Evolutionary conservation across 1,140 invertebrate genomes (phyloP).

Genomic region (Drosophila ogumai): DNA sequence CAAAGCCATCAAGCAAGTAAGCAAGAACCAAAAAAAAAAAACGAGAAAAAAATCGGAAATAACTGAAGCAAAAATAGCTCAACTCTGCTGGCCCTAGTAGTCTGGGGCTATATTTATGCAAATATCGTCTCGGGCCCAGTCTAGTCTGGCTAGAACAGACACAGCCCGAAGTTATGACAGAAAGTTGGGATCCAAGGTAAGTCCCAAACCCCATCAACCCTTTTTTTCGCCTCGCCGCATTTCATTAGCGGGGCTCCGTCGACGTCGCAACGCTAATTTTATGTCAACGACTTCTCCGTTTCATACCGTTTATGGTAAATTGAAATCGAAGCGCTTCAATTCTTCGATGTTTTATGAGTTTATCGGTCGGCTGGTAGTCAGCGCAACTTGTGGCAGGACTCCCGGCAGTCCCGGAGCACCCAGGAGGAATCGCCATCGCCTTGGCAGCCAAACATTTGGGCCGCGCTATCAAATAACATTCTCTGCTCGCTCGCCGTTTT

Average conservation of each 20-base stretch:
- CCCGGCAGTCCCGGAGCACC: slow-evolving; percentile 5
- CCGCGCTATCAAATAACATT: slow-evolving; percentile 80
- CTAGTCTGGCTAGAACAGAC: slow-evolving; percentile 56
- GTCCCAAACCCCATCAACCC: slow-evolving; percentile 12
- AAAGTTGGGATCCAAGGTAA: slow-evolving; percentile 3
- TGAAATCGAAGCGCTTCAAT: slow-evolving; percentile 83
- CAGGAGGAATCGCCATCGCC: slow-evolving; percentile 57
- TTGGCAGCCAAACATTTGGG: slow-evolving; percentile 82
- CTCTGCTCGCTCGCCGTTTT: slow-evolving; percentile 27
- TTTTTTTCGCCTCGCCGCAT: slow-evolving; percentile 44
- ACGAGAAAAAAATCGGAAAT: slow-evolving; percentile 15
- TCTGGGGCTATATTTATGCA: slow-evolving; percentile 50
- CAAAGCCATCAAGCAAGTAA: slow-evolving; percentile 42
- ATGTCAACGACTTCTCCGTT: slow-evolving; percentile 80
- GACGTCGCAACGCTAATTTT: slow-evolving; percentile 74
- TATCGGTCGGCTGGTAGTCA: slow-evolving; percentile 68
- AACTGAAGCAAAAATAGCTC: slow-evolving; percentile 45
- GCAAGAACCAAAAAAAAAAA: not conserved
- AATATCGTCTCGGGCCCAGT: slow-evolving; percentile 44
- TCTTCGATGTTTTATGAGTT: slow-evolving; percentile 81
- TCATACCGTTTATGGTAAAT: slow-evolving; percentile 81
- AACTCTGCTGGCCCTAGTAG: not conserved
- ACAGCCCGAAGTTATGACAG: slow-evolving; percentile 15
- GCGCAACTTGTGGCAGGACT: slow-evolving; percentile 80
- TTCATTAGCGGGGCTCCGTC: slow-evolving; percentile 57